Evolutionary conservation across 1,140 invertebrate species (phyloP), one percentile per base, ranked within the genome.

Genomic region (Drosophila setifemur): DNA sequence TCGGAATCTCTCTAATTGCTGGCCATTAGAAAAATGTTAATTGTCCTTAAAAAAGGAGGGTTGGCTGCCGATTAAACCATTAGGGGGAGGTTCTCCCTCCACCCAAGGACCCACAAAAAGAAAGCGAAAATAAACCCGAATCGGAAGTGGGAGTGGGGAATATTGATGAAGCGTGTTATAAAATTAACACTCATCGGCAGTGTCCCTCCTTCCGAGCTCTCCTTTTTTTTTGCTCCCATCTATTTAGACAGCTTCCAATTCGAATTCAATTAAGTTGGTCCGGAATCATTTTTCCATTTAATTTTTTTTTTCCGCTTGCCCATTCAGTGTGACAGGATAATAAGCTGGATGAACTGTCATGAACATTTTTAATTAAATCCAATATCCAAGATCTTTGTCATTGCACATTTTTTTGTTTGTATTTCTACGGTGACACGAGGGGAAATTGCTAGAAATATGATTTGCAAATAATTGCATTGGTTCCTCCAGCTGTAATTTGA

Each of bases 1-100:
- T 25, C 40, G 14, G 40, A 25, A 68, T 54, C 58, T 28, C 57
- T 64, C 69, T 86, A 86, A 86, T 86, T 86, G 82, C 64, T 39
- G 57, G 45, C 57, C 61, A 81, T 87, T 86, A 72, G 73, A 85
- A 85, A 74, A 81, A 81, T 76, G 75, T 73, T 86, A 86, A 86
- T 86, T 86, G 81, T 69, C 68, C 86, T 86, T 85, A 67, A 33
- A 31, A n/a, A n/a, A n/a, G n/a, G n/a, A 11, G 19, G 29, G 47
- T 18, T 19, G 12, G 29, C 6, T 6, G 5, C 25, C 28, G 35
- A 57, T 43, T n/a, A n/a, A 42, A 40, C 33, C 42, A 40, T 45
- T 33, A 16, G 35, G 21, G 42, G 18, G 14, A 25, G 14, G 7
- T n/a, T n/a, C n/a, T n/a, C n/a, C n/a, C n/a, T n/a, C n/a, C n/a